These are phyloP conservation scores for Anagyrus pseudococci DNA, from an alignment of 2,888 invertebrate genomes.

Conservation along the genomic window DNA sequence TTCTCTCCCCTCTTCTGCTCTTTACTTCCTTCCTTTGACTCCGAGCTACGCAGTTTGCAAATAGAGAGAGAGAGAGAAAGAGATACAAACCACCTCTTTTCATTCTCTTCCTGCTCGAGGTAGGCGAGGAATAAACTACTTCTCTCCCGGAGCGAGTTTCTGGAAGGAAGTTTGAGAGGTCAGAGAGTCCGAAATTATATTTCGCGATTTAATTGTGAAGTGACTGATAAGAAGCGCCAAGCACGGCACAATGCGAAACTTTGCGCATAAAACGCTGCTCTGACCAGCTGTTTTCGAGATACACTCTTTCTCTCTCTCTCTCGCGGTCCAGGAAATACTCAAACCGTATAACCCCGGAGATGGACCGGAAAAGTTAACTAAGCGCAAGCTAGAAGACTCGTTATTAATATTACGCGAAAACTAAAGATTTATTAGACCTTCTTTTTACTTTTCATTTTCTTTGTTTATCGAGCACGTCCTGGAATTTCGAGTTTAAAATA, in stretches of 20 bases:
- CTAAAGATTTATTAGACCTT: too few relatives aligned
- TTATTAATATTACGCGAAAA: too few relatives aligned
- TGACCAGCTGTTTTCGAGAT: too few relatives aligned
- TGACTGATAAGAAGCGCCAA: constrained; percentile 32
- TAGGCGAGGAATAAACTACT: not conserved
- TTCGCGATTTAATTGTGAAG: constrained; percentile 37
- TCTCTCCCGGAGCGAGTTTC: constrained; percentile 17
- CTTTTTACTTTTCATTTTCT: too few relatives aligned
- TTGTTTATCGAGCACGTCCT: too few relatives aligned
- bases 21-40: constrained; percentile 35
- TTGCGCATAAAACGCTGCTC: constrained; percentile 32
- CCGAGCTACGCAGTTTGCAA: not conserved
- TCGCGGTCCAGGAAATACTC: not conserved
- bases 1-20: constrained; percentile 45
- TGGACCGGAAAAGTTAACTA: too few relatives aligned
- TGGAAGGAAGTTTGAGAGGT: constrained; percentile 33
- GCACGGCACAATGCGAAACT: constrained; percentile 32
- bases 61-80: constrained; percentile 15
- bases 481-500: too few relatives aligned
- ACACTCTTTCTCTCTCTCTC: too few relatives aligned
- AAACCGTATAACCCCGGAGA: not conserved
- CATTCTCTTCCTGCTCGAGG: not conserved
- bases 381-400: too few relatives aligned
- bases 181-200: constrained; percentile 33
- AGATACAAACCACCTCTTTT: constrained; percentile 10